These are phyloP conservation scores for Diarsia rubi DNA, from an alignment of 2,888 invertebrate species.

Conservation along the genomic window DNA sequence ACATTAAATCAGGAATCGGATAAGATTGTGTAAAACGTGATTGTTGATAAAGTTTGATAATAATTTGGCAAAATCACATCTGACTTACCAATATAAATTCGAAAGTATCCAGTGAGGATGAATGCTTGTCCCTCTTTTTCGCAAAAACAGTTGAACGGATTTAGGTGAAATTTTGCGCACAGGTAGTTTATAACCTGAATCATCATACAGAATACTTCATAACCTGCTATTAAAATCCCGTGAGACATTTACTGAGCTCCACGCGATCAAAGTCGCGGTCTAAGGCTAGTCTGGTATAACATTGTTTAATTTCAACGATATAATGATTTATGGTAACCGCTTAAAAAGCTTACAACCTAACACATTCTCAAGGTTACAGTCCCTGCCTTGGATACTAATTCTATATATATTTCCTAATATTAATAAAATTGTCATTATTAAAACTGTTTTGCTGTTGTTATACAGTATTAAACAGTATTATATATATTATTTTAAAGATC, in stretches of 20 bases:
- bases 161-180: not conserved
- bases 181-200: not conserved
- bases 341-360: not conserved
- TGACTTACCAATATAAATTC: not conserved
- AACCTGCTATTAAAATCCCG: not conserved
- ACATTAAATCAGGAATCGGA: slow-evolving; percentile 3
- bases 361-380: not conserved
- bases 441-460: not conserved
- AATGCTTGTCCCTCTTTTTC: not conserved
- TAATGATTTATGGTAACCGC: not conserved
- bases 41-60: slow-evolving; percentile 6
- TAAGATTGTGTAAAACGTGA: slow-evolving; percentile 20
- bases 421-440: not conserved
- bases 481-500: too few species aligned
- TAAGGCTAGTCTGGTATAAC: not conserved
- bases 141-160: not conserved
- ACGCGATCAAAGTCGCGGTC: not conserved
- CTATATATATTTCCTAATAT: not conserved
- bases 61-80: not conserved
- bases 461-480: too few species aligned
- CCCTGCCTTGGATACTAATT: not conserved
- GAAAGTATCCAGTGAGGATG: not conserved
- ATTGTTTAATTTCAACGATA: not conserved
- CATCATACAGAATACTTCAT: not conserved
- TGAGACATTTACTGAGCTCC: not conserved